Evolutionary conservation across 2,797 vertebrate species (phyloP).

Genomic region (Chrysocyon brachyurus): DNA sequence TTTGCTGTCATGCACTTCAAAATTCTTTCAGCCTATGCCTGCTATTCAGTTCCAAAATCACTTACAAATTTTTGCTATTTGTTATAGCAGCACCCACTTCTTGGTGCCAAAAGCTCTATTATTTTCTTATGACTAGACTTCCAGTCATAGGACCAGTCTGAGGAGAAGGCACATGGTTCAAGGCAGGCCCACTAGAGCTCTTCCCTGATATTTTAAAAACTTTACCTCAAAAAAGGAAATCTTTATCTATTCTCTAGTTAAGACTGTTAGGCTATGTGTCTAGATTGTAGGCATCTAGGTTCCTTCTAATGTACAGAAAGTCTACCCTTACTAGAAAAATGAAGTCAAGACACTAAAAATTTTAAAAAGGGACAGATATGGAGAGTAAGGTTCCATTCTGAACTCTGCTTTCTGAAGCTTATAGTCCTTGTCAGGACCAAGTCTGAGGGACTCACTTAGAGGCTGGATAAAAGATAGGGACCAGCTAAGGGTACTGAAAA

Average conservation of each 20-base stretch:
- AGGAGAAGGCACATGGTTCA: background rate
- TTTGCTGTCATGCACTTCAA: background rate
- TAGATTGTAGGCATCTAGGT: background rate
- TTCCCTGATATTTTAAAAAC: slow-evolving; percentile 27
- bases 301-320: background rate
- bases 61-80: background rate
- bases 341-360: background rate
- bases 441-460: background rate
- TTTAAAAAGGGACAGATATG: background rate
- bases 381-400: background rate
- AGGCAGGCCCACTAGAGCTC: background rate
- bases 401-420: background rate
- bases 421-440: background rate
- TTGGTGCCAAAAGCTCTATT: background rate
- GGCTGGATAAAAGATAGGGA: background rate
- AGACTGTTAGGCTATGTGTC: background rate
- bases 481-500: background rate
- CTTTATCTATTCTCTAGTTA: background rate
- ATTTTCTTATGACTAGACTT: background rate
- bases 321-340: background rate
- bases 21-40: slow-evolving; percentile 1
- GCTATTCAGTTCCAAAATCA: background rate
- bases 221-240: background rate
- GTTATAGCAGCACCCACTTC: background rate
- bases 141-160: background rate